Percentiles rank a stretch among this genome's conserved stretches.
Evolutionary conservation across 2,888 invertebrate species (phyloP).

Genomic region (Scaptomyza reducta): DNA sequence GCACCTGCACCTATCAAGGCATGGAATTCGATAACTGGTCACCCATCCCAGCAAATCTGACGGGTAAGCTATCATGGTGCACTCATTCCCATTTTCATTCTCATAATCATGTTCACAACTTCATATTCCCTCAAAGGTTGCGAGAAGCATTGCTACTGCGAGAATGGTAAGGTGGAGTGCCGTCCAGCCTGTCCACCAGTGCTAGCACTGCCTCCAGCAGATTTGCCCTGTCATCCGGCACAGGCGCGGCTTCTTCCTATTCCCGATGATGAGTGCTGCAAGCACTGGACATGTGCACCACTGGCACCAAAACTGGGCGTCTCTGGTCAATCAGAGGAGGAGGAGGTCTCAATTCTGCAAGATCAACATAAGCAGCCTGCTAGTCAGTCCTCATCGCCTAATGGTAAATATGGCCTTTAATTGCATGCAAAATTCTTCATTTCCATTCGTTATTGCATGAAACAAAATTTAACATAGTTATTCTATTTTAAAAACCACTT

Average conservation of each 20-base stretch:
- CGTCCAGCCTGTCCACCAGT: conserved; percentile 92
- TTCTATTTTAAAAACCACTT: neutral
- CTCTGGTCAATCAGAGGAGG: conserved; percentile 32
- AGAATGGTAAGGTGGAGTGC: conserved; percentile 94
- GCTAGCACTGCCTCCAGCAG: conserved; percentile 90
- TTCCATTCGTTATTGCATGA: conserved; percentile 36
- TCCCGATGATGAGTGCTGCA: conserved; percentile 93
- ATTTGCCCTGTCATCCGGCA: conserved; percentile 89
- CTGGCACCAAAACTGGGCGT: conserved; percentile 77
- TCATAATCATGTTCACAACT: conserved; percentile 14
- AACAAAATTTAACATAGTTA: neutral
- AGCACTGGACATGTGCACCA: conserved; percentile 89
- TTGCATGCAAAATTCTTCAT: conserved; percentile 19
- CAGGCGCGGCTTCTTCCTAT: conserved; percentile 87
- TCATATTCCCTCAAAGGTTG: conserved; percentile 86
- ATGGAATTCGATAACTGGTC: conserved; percentile 89
- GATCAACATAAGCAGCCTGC: conserved; percentile 16
- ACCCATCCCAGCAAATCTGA: conserved; percentile 90
- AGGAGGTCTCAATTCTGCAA: neutral
- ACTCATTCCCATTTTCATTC: conserved; percentile 16
- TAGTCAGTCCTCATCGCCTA: conserved; percentile 27
- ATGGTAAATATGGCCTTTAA: conserved; percentile 73
- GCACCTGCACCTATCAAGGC: conserved; percentile 91
- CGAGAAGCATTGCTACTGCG: conserved; percentile 93
- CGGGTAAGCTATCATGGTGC: conserved; percentile 81